phyloP scores from a whole-genome alignment of 2,113 vertebrate species.

The Propithecus coquereli region DNA sequence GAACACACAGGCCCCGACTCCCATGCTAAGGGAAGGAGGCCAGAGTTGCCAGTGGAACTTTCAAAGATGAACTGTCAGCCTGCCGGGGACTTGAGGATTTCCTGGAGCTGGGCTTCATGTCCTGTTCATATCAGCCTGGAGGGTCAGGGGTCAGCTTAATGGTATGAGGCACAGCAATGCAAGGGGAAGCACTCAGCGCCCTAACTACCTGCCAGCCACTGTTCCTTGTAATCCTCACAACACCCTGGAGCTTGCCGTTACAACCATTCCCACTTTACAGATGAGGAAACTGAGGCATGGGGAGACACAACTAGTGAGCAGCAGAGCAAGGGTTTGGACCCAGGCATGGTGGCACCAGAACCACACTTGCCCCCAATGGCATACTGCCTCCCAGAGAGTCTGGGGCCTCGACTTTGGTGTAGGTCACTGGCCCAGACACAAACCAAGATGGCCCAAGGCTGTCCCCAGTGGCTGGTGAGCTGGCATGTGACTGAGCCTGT shows the following conservation, averaged over 20 bases:
- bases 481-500: background rate
- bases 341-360: background rate
- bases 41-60: background rate
- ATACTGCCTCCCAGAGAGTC: background rate
- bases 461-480: background rate
- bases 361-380: background rate
- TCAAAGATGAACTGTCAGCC: background rate
- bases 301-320: background rate
- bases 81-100: background rate
- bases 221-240: background rate
- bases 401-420: background rate
- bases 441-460: background rate
- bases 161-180: background rate
- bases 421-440: background rate
- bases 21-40: background rate
- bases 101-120: background rate
- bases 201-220: background rate
- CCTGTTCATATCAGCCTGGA: too few relatives aligned
- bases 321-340: background rate
- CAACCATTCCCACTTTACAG: background rate
- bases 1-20: too few relatives aligned
- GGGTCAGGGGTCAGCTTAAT: background rate
- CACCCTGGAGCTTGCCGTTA: background rate
- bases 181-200: background rate
- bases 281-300: background rate